Evolutionary conservation across 2,797 vertebrate genomes (phyloP).

Genomic region (Glyptemys insculpta): DNA sequence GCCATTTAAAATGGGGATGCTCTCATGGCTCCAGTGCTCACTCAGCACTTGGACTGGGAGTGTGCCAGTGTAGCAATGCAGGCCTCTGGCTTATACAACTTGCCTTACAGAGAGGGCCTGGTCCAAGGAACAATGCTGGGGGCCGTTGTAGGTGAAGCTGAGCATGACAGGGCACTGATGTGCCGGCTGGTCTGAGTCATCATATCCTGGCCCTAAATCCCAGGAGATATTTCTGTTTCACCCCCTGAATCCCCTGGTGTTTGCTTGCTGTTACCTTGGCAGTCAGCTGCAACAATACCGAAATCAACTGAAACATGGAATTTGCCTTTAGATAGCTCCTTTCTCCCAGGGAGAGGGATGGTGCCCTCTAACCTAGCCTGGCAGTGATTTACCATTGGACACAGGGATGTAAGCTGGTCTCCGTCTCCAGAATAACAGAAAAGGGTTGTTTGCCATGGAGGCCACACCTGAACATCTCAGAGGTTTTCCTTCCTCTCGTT

Average conservation of each 20-base stretch:
- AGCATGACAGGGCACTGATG: fast-evolving
- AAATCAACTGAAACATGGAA: background rate
- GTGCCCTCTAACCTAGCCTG: background rate
- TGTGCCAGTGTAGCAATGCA: background rate
- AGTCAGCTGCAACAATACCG: background rate
- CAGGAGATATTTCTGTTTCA: background rate
- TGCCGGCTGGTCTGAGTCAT: background rate
- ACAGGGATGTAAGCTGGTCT: background rate
- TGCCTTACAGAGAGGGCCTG: background rate
- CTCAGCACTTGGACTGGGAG: background rate
- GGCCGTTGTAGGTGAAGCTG: fast-evolving
- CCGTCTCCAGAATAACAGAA: conserved; percentile 1
- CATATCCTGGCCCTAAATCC: background rate
- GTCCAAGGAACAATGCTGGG: background rate
- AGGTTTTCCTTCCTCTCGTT: background rate
- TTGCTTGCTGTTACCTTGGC: background rate
- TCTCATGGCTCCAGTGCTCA: background rate
- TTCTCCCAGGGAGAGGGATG: background rate
- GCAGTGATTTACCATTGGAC: background rate
- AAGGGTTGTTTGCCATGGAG: background rate
- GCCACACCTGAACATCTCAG: background rate
- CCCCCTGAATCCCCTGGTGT: fast-evolving
- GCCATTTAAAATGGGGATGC: background rate
- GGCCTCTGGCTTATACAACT: background rate
- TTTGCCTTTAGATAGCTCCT: background rate